Conservation (phyloP, 2,888 invertebrate genomes). For the Mythimna lalbum region DNA sequence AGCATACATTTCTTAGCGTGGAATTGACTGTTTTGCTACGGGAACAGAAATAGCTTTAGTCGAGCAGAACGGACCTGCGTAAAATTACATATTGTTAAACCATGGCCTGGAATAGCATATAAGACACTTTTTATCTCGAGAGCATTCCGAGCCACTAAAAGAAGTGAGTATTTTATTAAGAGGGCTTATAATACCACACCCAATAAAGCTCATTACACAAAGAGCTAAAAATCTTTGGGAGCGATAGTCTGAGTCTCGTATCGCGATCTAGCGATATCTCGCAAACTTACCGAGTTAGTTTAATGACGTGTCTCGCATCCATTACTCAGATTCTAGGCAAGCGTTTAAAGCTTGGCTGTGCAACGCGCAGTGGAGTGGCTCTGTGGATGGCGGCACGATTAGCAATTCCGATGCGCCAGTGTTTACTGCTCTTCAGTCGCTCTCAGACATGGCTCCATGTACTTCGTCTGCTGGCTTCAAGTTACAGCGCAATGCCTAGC, state of each 20-base stretch:
- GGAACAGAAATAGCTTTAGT: background rate
- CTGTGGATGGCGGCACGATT: constrained; percentile 61
- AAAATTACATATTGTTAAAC: background rate
- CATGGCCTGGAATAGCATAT: too few species aligned
- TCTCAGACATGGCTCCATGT: constrained; percentile 38
- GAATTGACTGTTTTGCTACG: constrained; percentile 6
- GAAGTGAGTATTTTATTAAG: background rate
- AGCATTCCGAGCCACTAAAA: too few species aligned
- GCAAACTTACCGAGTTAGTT: constrained; percentile 46
- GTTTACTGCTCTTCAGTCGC: constrained; percentile 61
- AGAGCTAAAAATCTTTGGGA: constrained; percentile 3
- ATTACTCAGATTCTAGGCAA: constrained; percentile 53
- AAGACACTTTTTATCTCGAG: too few species aligned
- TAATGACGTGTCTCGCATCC: constrained; percentile 59
- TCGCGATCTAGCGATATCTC: constrained; percentile 31
- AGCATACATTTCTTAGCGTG: constrained; percentile 21
- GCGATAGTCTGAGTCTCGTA: constrained; percentile 9
- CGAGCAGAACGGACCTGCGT: too few species aligned
- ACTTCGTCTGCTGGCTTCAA: constrained; percentile 25
- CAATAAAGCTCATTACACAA: constrained; percentile 14
- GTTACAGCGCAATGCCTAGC: constrained; percentile 17
- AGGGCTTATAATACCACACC: background rate
- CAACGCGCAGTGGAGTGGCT: constrained; percentile 58
- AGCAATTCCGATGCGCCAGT: constrained; percentile 67
- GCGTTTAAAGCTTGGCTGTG: constrained; percentile 43